Base-by-base conservation (phyloP, 2,797 vertebrate species). In the Peromyscus eremicus region DNA sequence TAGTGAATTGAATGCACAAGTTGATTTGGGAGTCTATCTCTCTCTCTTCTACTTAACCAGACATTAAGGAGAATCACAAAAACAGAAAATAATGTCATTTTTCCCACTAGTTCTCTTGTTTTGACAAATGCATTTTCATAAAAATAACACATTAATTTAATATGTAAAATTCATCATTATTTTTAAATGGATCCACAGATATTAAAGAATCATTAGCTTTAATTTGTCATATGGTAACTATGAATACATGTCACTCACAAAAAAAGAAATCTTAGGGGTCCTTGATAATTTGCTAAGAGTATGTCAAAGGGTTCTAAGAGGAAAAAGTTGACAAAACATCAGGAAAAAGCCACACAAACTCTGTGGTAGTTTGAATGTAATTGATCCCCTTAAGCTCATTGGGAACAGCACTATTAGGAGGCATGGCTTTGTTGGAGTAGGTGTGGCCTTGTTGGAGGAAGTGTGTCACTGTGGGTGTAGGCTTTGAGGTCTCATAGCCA, bases 91-190 rank as follows among this genome's bases (percentile, higher is more conserved):
- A 89, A 2, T 60, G 66, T 10, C 6, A 57, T 5, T 97, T 97
- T 82, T 94, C 52, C 32, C 37, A 55, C 49, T 76, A 16, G 52
- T 14, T 68, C 43, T 52, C 75, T 91, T 93, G 6, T 43, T 95
- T 94, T 76, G 16, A 83, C 68, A 94, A 32, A 64, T 88, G 6
- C 34, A 57, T 92, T 94, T 92, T 49, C 9, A 55, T 55, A 96
- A 79, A 34, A 73, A 43, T 4, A 81, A 40, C 6, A 52, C 70
- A 86, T 92, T 92, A 84, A 55, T 27, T 68, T 95, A 46, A 71
- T 77, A 90, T 37, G 17, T 8, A 71, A 49, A 62, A 25, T 62
- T 34, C 6, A 86, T 93, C 93, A n/a, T 57, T 87, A 66, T 77
- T 89, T 85, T 93, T 29, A 77, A 60, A n/a, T 46, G 60, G 77